Base-by-base conservation (phyloP, 30 jellyfish, hydroid and myxozoan genomes). In the Chrysaora quinquecirrha region DNA sequence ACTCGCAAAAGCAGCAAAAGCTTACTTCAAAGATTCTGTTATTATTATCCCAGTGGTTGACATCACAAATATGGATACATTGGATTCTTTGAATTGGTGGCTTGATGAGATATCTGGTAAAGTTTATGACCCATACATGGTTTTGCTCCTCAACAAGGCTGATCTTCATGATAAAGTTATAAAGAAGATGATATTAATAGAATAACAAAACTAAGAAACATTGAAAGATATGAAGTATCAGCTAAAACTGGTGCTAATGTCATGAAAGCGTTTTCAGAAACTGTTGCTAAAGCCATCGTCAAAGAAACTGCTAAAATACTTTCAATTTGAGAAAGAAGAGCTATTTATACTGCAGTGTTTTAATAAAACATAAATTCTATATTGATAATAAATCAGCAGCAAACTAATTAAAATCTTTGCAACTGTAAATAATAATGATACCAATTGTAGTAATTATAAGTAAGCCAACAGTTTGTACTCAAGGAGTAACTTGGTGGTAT, bases 231-330 rank as follows among this genome's bases (percentile, higher is more conserved):
- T 78, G 86, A 76, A 29, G 93, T 90, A 23, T 90, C 97, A 4
- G 97, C 97, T 79, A 83, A 84, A 50, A 90, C 93, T 31, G 97
- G 97, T 6, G 97, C 75, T 12, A 84, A 82, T 49, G 96, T 90
- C 14, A 49, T 38, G 10, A 86, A 73, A 64, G 86, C 86, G 4
- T 58, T 90, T 64, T 60, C 90, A 43, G 83, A 83, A 22, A 84
- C 84, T 19, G 52, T 90, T 23, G 94, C 93, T 0, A 83, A 85
- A 49, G 84, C 83, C 29, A 29, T 90, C 32, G 46, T 90, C 25
- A 93, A 90, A 31, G 97, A 90, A 71, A 69, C 87, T 28, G 86
- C 78, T 1, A 90, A 90, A 47, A 16, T 89, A n/a, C 21, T 87
- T 25, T 54, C 43, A 23, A 11, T 9, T 23, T 48, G 75, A 73